Conservation (phyloP, 2,888 invertebrate species). For the Meteorus colon region DNA sequence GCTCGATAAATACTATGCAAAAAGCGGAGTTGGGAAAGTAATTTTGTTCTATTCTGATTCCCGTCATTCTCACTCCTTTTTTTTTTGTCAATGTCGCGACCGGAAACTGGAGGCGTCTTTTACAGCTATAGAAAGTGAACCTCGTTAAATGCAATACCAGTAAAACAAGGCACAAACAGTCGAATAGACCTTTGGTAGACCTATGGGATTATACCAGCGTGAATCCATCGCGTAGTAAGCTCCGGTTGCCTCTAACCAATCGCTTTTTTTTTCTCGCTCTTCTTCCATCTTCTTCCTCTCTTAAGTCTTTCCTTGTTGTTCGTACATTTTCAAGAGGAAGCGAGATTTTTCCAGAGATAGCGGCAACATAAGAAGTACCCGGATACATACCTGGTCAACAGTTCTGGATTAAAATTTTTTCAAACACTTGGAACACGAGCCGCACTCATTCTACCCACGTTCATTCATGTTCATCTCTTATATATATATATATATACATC, state of each 20-base stretch:
- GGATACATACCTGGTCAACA: conserved; percentile 58
- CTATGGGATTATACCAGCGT: conserved; percentile 45
- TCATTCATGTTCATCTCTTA: not conserved
- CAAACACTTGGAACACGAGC: conserved; percentile 44
- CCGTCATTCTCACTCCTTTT: not conserved
- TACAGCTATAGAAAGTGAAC: conserved; percentile 47
- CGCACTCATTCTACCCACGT: conserved; percentile 7
- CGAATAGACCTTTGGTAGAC: conserved; percentile 51
- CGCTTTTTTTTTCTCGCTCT: conserved; percentile 15
- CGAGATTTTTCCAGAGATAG: conserved; percentile 62
- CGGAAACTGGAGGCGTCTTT: not conserved
- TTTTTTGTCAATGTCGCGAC: not conserved
- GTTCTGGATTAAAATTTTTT: conserved; percentile 57
- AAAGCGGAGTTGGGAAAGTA: not conserved
- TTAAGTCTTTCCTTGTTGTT: conserved; percentile 35
- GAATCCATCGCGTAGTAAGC: conserved; percentile 3
- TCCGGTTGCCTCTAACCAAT: conserved; percentile 17
- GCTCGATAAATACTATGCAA: too few species aligned
- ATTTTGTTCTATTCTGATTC: not conserved
- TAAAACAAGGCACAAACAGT: conserved; percentile 68
- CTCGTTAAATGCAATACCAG: conserved; percentile 69
- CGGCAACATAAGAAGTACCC: conserved; percentile 60
- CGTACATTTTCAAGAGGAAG: conserved; percentile 30
- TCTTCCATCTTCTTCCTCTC: conserved; percentile 21
- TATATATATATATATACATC: conserved; percentile 3